These are phyloP conservation scores for Myoxocephalus aenaeus DNA, from an alignment of 2,797 vertebrate genomes.

Conservation along the genomic window DNA sequence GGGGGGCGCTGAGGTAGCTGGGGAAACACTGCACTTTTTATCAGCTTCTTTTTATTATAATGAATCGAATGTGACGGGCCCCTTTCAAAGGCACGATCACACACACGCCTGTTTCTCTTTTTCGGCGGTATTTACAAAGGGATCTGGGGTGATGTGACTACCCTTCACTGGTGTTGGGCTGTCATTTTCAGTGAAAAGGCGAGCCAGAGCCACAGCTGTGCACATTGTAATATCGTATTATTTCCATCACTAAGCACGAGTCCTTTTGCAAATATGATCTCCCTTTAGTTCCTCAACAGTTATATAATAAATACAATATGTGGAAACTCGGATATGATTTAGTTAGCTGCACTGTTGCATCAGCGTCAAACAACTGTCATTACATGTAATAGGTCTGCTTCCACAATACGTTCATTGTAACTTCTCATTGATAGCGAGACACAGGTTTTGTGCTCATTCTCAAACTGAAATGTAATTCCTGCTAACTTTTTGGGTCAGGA, in stretches of 20 bases:
- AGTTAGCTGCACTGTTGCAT: background rate
- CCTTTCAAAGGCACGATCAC: slow-evolving; percentile 27
- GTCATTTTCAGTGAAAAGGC: slow-evolving; percentile 18
- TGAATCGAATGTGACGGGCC: slow-evolving; percentile 51
- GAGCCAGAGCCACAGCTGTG: background rate
- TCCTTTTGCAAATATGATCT: background rate
- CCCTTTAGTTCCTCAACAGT: background rate
- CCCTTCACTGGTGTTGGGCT: background rate
- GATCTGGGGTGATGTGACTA: background rate
- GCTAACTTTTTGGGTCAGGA: background rate
- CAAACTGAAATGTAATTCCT: background rate
- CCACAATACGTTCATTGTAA: background rate
- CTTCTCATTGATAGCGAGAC: background rate
- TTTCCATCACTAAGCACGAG: background rate
- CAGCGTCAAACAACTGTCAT: background rate
- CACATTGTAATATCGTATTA: background rate
- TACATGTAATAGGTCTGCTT: background rate
- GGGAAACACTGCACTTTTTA: slow-evolving; percentile 54
- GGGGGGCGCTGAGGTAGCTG: slow-evolving; percentile 58
- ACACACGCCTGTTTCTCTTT: background rate
- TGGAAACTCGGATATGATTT: background rate
- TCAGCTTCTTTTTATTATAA: slow-evolving; percentile 52
- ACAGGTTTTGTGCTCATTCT: background rate
- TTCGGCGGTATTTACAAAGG: background rate
- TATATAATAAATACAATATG: background rate